phyloP scores from a whole-genome alignment of 2,113 vertebrate species.

The Hylia prasina region DNA sequence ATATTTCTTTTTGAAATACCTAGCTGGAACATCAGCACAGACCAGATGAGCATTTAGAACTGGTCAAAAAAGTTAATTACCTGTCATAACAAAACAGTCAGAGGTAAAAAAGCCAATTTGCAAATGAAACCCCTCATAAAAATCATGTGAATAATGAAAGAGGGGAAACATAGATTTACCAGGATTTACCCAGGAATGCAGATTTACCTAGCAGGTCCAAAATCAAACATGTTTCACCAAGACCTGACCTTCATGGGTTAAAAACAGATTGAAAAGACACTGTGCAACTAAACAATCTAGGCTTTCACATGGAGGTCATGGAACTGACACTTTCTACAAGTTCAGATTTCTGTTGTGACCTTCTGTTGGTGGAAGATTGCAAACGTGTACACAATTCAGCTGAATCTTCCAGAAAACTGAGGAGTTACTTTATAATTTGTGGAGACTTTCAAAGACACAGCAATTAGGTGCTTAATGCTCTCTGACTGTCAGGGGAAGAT shows the following conservation, averaged over 20 bases:
- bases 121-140: background rate
- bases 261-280: background rate
- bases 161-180: background rate
- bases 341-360: conserved; percentile 7
- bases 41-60: background rate
- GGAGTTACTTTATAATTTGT: background rate
- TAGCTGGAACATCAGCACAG: background rate
- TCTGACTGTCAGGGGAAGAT: background rate
- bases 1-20: background rate
- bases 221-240: background rate
- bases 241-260: background rate
- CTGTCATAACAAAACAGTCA: background rate
- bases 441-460: background rate
- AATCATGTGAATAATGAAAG: background rate
- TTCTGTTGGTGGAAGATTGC: background rate
- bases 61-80: background rate
- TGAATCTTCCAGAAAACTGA: conserved; percentile 16
- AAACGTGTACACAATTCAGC: background rate
- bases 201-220: background rate
- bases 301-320: background rate
- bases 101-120: background rate
- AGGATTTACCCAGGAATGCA: background rate
- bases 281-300: background rate
- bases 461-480: background rate
- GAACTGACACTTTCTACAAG: background rate